Percentiles rank a stretch among this genome's conserved stretches.
These are phyloP conservation scores for Heliconius congener DNA, from an alignment of 1,140 invertebrate genomes.

Conservation along the genomic window DNA sequence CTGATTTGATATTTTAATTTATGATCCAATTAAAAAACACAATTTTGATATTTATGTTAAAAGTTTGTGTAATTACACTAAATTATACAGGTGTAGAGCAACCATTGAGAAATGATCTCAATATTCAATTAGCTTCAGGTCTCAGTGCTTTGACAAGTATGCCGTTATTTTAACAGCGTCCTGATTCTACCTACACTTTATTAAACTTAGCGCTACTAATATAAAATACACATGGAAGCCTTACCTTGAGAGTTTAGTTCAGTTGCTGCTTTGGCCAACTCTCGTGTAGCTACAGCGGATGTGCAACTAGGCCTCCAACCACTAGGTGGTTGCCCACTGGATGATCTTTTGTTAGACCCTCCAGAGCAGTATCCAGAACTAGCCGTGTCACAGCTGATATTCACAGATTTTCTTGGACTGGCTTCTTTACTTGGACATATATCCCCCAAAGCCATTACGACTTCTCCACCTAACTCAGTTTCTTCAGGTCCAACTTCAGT, in stretches of 20 bases:
- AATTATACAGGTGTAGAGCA: background rate
- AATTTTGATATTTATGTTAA: background rate
- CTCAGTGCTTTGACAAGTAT: too few relatives aligned
- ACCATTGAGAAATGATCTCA: background rate
- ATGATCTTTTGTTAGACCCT: slow-evolving; percentile 74
- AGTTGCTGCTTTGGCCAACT: slow-evolving; percentile 74
- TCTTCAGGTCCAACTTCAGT: slow-evolving; percentile 85
- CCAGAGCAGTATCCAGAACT: slow-evolving; percentile 78
- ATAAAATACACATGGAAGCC: background rate
- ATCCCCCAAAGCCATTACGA: slow-evolving; percentile 66
- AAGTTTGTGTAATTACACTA: background rate
- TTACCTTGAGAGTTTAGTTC: slow-evolving; percentile 79
- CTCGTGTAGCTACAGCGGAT: slow-evolving; percentile 67
- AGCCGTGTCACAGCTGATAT: slow-evolving; percentile 77
- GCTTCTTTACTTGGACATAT: slow-evolving; percentile 76
- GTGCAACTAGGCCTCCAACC: slow-evolving; percentile 76
- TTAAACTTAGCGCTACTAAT: too few relatives aligned
- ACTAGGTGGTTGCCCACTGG: slow-evolving; percentile 61
- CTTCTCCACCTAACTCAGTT: slow-evolving; percentile 82
- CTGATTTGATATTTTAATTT: background rate
- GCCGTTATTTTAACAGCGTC: too few relatives aligned
- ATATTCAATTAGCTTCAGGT: background rate
- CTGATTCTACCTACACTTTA: too few relatives aligned
- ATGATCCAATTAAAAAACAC: background rate
- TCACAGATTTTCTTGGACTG: slow-evolving; percentile 77